These are phyloP conservation scores for Glyptemys insculpta DNA, from an alignment of 2,797 vertebrate species.

Conservation along the genomic window DNA sequence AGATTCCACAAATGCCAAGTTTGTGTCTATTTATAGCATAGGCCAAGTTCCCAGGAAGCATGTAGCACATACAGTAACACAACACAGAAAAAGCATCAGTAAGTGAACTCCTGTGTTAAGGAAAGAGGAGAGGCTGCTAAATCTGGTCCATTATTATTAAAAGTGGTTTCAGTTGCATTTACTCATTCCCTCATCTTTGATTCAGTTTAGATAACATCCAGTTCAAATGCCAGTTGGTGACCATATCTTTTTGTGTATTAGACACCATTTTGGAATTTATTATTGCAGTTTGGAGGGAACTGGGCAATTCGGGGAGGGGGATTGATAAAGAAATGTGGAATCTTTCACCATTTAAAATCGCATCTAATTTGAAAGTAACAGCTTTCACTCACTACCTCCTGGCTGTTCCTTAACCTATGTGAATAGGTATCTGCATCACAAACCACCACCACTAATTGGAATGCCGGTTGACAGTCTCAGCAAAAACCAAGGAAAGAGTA, in stretches of 20 bases:
- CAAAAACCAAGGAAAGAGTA: not conserved
- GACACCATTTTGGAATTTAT: not conserved
- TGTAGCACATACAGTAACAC: not conserved
- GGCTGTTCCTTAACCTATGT: not conserved
- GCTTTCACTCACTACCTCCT: not conserved
- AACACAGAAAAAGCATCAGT: not conserved
- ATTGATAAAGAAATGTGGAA: not conserved
- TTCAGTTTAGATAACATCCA: not conserved
- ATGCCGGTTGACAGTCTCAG: not conserved
- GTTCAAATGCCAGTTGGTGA: not conserved
- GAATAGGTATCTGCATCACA: not conserved
- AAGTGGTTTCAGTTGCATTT: not conserved
- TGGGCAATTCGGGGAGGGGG: not conserved
- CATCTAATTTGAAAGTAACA: not conserved
- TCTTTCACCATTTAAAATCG: not conserved
- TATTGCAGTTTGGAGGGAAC: not conserved
- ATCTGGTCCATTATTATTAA: not conserved
- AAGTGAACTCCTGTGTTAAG: not conserved
- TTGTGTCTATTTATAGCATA: not conserved
- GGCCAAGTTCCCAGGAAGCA: not conserved
- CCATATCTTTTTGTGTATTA: not conserved
- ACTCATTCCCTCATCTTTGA: not conserved
- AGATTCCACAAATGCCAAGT: not conserved
- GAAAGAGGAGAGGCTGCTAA: constrained; percentile 14
- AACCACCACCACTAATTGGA: not conserved